phyloP scores from a whole-genome alignment of 2,113 vertebrate species.

The Calcarius ornatus region DNA sequence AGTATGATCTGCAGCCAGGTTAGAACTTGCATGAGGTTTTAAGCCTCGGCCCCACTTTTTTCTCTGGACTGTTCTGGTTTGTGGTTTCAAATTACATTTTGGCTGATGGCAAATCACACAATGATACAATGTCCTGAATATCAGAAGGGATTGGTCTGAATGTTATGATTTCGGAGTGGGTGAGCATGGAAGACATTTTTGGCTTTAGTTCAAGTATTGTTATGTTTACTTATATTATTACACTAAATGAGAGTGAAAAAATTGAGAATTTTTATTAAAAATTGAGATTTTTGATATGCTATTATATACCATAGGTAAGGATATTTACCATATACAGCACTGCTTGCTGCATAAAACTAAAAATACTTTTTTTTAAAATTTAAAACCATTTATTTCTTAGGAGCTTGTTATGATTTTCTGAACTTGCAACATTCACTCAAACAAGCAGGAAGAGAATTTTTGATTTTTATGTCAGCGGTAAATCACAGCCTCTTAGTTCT shows the following conservation, averaged over 20 bases:
- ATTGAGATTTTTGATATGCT: neutral
- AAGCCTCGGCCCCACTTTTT: accelerated
- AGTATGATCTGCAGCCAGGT: neutral
- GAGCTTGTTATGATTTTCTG: neutral
- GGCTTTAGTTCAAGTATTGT: neutral
- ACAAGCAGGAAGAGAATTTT: neutral
- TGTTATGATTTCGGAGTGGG: neutral
- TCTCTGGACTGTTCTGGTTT: neutral
- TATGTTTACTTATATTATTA: neutral
- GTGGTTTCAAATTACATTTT: neutral
- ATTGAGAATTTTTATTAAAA: neutral
- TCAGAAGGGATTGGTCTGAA: neutral
- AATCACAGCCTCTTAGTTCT: neutral
- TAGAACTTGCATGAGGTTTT: neutral
- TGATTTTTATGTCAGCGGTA: neutral
- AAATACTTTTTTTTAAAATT: neutral
- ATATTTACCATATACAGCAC: neutral
- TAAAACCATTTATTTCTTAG: neutral
- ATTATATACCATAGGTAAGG: neutral
- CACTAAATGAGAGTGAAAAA: neutral
- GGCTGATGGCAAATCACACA: neutral
- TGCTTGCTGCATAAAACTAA: neutral
- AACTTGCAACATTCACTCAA: neutral
- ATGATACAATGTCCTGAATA: neutral
- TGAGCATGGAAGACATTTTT: neutral